phyloP scores from a whole-genome alignment of 2,888 invertebrate species.

The Fragum fragum region DNA sequence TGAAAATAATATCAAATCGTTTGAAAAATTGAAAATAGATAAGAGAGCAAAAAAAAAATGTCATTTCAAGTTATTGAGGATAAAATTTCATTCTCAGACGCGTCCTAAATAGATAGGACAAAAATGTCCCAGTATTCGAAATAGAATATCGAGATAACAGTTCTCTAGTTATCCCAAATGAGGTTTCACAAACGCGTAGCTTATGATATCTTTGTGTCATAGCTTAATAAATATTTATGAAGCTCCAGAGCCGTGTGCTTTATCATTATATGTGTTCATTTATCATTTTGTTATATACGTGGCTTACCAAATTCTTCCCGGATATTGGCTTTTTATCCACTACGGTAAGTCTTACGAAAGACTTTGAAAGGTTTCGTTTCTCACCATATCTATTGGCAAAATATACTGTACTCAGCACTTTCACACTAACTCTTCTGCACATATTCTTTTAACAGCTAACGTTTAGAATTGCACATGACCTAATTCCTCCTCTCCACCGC shows the following conservation, averaged over 20 bases:
- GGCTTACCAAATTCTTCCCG: not conserved
- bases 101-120: not conserved
- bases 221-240: not conserved
- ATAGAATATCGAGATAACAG: not conserved
- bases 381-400: not conserved
- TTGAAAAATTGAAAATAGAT: too few species aligned
- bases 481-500: too few species aligned
- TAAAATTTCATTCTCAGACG: too few species aligned
- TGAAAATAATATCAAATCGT: too few species aligned
- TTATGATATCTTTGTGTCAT: slow-evolving; percentile 3
- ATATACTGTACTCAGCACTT: too few species aligned
- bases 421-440: too few species aligned
- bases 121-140: not conserved
- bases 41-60: too few species aligned
- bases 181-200: not conserved
- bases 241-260: not conserved
- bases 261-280: not conserved
- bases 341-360: not conserved
- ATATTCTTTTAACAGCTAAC: too few species aligned
- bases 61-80: too few species aligned
- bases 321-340: not conserved
- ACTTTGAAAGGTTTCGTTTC: not conserved
- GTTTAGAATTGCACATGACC: too few species aligned
- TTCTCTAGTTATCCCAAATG: not conserved
- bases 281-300: not conserved